Base-by-base conservation (phyloP, 1,140 invertebrate species). In the Philaenus spumarius region DNA sequence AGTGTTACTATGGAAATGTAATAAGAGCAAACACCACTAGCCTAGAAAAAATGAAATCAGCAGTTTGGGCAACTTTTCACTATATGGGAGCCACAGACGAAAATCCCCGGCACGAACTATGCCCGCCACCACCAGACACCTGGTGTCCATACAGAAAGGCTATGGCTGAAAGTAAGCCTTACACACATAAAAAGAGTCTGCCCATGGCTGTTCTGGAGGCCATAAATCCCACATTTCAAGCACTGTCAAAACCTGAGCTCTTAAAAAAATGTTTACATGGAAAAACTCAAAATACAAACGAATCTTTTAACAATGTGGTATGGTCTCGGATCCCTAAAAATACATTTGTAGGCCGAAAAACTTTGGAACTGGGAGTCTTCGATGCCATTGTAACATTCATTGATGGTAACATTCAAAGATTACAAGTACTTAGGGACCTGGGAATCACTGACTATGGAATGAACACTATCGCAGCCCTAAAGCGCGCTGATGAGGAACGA, bases 111-210 rank as follows among this genome's bases (percentile, higher is more conserved):
- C 62, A 63, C 42, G 45, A 15, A 9, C 54, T 57, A 64, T 71
- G 68, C 55, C 64, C 65, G 11, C 30, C 26, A 22, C 68, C 67
- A 17, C 59, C 43, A 50, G 65, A 68, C 23, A 63, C 56, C 2
- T 71, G 67, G 69, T 70, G 69, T 46, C 57, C 58, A 39, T 72
- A 64, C 62, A 63, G 64, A 19, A 64, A 64, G 62, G 66, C 65
- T 53, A 30, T 17, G 22, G 61, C 55, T 26, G 55, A 54, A 30
- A 55, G 57, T 24, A 40, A 58, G 26, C 26, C 4, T 11, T 47
- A 53, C 19, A 42, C 39, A 17, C 46, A 58, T 48, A 51, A 35
- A n/a, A n/a, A n/a, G n/a, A n/a, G n/a, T n/a, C n/a, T n/a, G n/a
- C n/a, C n/a, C n/a, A n/a, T n/a, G n/a, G n/a, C n/a, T n/a, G 30